Evolutionary conservation across 2,888 invertebrate species (phyloP).

Genomic region (Neria commutata): DNA sequence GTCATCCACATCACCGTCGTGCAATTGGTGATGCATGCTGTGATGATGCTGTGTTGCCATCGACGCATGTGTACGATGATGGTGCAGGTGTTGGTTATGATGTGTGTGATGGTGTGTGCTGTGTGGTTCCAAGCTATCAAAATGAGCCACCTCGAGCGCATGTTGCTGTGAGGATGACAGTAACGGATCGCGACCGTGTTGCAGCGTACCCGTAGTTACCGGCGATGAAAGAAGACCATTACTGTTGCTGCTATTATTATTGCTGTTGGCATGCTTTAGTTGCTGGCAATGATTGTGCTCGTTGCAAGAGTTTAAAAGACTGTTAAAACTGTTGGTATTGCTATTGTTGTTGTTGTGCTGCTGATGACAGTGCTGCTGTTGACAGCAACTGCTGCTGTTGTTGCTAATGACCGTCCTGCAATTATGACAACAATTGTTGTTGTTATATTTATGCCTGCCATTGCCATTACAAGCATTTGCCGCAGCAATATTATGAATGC

Average conservation of each 20-base stretch:
- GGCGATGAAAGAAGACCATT: slow-evolving; percentile 34
- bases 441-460: slow-evolving; percentile 14
- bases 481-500: background rate
- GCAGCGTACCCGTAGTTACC: slow-evolving; percentile 26
- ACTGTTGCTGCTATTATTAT: slow-evolving; percentile 26
- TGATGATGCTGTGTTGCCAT: too few relatives aligned
- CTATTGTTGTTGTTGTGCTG: slow-evolving; percentile 26
- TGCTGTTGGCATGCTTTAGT: slow-evolving; percentile 19
- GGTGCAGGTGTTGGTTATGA: slow-evolving; percentile 32
- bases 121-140: slow-evolving; percentile 28
- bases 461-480: slow-evolving; percentile 14
- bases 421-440: slow-evolving; percentile 29
- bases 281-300: slow-evolving; percentile 31
- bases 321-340: slow-evolving; percentile 18
- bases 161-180: slow-evolving; percentile 55
- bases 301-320: slow-evolving; percentile 16
- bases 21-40: background rate
- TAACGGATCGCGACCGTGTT: slow-evolving; percentile 52
- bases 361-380: slow-evolving; percentile 16
- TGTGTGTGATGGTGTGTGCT: slow-evolving; percentile 32
- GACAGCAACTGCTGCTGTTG: slow-evolving; percentile 27
- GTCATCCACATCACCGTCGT: slow-evolving; percentile 21
- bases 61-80: slow-evolving; percentile 29
- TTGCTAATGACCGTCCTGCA: slow-evolving; percentile 27
- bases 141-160: too few relatives aligned